Base-by-base conservation (phyloP, 1,140 invertebrate genomes). In the Amphibalanus amphitrite region DNA sequence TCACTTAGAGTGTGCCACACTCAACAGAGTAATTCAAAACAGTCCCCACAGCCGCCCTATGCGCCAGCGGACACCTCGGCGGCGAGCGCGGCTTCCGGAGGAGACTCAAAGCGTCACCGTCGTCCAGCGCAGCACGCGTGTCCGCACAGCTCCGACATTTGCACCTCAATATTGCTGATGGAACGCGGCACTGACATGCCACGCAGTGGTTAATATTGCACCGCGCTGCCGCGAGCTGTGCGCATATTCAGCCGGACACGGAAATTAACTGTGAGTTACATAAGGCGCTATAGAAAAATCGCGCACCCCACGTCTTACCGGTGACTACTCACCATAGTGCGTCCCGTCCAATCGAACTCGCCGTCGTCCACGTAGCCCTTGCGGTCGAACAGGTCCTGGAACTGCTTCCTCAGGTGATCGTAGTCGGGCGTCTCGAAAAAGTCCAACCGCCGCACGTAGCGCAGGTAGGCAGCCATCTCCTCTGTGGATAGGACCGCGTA, bases 381-480 rank as follows among this genome's bases (percentile, higher is more conserved):
- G 78, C 90, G 88, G 77, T 95, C 92, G 83, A 95, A 95, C 77
- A 98, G 86, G 83, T 94, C 93, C 81, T 89, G 89, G 84, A 98
- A 98, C 79, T 97, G 86, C 82, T 92, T 92, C 77, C 94, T 86
- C 78, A 97, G 86, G 85, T 98, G 97, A 82, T 98, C 95, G 84
- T 99, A 99, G 82, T 99, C 96, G 33, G 97, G 97, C 73, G 95
- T 97, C 85, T 99, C 97, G 84, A 98, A 99, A 85, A 99, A 99
- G 82, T 99, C 95, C 79, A 99, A 85, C 80, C 93, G 87, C 77
- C 97, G 86, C 71, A 98, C 96, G 84, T 98, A 99, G 76, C 93
- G 88, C 75, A 99, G 85, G 83, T 99, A 99, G 78, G 92, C 95
- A 74, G 95, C 92, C 87, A 99, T 90, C 82, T 95, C 92, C 82